phyloP scores from a whole-genome alignment of 2,888 invertebrate genomes.

The Quadroppia sp. region DNA sequence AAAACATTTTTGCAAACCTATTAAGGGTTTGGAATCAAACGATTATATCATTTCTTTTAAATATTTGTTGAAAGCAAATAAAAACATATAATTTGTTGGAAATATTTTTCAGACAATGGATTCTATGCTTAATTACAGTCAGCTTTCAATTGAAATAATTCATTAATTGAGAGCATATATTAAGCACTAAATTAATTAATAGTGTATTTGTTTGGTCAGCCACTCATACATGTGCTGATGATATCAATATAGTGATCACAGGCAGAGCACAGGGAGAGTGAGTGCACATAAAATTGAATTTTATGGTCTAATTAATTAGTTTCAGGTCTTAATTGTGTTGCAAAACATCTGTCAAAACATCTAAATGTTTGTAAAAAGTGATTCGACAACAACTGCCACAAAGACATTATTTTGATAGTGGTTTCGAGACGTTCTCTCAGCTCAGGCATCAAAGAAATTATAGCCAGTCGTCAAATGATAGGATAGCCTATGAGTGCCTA shows the following conservation, averaged over 20 bases:
- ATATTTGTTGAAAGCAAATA: conserved; percentile 16
- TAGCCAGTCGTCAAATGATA: conserved; percentile 34
- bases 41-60: background rate
- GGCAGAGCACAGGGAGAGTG: background rate
- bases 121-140: background rate
- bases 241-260: background rate
- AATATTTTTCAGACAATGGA: background rate
- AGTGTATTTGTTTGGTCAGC: conserved; percentile 11
- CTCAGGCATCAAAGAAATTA: conserved; percentile 31
- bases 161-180: background rate
- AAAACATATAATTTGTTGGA: background rate
- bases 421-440: background rate
- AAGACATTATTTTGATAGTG: conserved; percentile 25
- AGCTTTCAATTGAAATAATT: background rate
- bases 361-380: conserved; percentile 15
- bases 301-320: conserved; percentile 30
- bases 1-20: background rate
- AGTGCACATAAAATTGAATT: background rate
- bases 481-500: background rate
- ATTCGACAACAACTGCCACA: conserved; percentile 26
- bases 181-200: conserved; percentile 2
- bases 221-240: background rate
- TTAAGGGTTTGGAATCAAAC: background rate
- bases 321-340: background rate
- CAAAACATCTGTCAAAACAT: conserved; percentile 30